phyloP scores from a whole-genome alignment of 2,888 invertebrate genomes.

The Drosophila paucipuncta region DNA sequence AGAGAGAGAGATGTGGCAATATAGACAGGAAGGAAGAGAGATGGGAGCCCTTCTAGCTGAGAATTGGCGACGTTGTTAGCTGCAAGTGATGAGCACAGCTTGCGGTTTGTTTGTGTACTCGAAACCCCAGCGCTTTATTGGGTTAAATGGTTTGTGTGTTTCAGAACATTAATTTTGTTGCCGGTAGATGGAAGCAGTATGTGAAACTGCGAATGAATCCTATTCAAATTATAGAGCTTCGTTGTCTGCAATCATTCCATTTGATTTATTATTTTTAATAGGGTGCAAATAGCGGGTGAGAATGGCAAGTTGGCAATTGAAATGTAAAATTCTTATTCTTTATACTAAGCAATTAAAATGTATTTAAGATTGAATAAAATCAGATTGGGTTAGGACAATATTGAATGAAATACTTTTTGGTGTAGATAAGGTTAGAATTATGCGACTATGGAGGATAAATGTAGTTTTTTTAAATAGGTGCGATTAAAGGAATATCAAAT shows the following conservation, averaged over 20 bases:
- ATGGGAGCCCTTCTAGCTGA: conserved; percentile 3
- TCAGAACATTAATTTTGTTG: conserved; percentile 73
- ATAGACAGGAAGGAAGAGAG: not conserved
- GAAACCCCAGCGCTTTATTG: conserved; percentile 37
- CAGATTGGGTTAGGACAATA: not conserved
- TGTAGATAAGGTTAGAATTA: no score
- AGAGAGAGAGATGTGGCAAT: not conserved
- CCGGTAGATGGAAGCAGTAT: conserved; percentile 33
- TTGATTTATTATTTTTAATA: conserved; percentile 5
- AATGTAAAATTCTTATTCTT: not conserved
- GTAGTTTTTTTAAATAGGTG: not conserved
- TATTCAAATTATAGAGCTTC: conserved; percentile 16
- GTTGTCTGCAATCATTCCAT: conserved; percentile 23
- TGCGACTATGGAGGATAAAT: not conserved
- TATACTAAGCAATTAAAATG: not conserved
- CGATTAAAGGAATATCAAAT: not conserved
- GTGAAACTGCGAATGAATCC: conserved; percentile 12
- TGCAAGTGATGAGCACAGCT: conserved; percentile 69
- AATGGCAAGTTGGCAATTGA: not conserved
- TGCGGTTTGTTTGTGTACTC: conserved; percentile 58
- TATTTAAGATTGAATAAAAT: not conserved
- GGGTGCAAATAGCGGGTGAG: not conserved
- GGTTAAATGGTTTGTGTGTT: conserved; percentile 78
- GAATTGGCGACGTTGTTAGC: conserved; percentile 58
- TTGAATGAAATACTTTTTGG: not conserved